These are phyloP conservation scores for Chamaea fasciata DNA, from an alignment of 2,113 vertebrate genomes.

Conservation along the genomic window DNA sequence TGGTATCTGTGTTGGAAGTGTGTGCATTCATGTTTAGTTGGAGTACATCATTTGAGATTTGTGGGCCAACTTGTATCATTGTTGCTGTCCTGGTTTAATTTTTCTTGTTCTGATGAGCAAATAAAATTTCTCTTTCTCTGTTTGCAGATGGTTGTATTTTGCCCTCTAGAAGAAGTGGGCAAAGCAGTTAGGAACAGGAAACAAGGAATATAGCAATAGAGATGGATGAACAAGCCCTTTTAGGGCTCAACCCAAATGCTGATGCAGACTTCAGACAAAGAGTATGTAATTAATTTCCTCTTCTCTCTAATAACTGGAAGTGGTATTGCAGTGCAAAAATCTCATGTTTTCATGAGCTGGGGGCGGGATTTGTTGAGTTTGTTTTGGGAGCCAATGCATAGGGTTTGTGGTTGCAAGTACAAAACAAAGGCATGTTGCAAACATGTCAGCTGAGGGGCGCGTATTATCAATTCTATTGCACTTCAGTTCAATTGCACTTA, in stretches of 20 bases:
- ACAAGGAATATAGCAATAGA: slow-evolving; percentile 75
- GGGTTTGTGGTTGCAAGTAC: neutral
- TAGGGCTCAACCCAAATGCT: slow-evolving; percentile 95
- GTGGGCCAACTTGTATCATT: neutral
- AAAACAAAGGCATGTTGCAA: neutral
- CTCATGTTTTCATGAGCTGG: neutral
- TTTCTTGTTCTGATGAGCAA: slow-evolving; percentile 11
- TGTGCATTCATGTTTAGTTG: neutral
- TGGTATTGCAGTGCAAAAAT: neutral
- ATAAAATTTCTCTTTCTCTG: slow-evolving; percentile 26
- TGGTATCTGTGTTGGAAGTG: neutral
- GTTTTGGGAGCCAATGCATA: neutral
- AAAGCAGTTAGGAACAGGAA: slow-evolving; percentile 72
- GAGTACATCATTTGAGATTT: neutral
- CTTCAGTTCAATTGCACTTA: neutral
- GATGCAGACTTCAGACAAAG: slow-evolving; percentile 92
- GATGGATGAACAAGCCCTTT: slow-evolving; percentile 98
- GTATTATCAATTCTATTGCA: neutral
- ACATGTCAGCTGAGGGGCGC: neutral
- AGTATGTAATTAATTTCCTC: slow-evolving; percentile 69
- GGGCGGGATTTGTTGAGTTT: rapidly evolving
- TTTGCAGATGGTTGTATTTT: slow-evolving; percentile 81
- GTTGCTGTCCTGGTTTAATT: neutral
- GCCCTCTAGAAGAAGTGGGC: slow-evolving; percentile 69
- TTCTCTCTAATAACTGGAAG: neutral